Base-by-base conservation (phyloP, 2,797 vertebrate genomes). In the Ceyx erithaca region DNA sequence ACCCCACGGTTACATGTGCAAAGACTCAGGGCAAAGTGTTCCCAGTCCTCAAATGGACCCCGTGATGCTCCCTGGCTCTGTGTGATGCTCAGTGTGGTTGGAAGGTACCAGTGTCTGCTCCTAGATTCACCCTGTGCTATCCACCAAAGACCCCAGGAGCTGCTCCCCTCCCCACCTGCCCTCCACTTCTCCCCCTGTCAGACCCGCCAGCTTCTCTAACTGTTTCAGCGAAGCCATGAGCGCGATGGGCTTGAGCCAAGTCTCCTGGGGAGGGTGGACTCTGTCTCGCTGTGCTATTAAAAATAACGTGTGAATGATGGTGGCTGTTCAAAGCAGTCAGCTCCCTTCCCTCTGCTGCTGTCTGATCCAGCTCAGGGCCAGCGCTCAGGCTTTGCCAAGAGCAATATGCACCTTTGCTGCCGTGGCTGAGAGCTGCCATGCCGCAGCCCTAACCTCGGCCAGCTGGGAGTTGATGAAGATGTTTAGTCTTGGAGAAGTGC, bases 231-330 rank as follows among this genome's bases (percentile, higher is more conserved):
- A 62, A 86, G 87, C 83, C 45, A 66, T 1, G 82, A 94, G 83
- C 5, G 2, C 2, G 1, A 61, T 77, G 85, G 75, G 95, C 80
- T 92, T 2, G 7, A 88, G 96, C 94, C 94, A 91, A 90, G 85
- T 89, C 91, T 95, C 87, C 77, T 49, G 70, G 87, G 87, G 80
- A 93, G 95, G 89, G 91, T 93, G 95, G 95, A 76, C 91, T 94
- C 89, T 67, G 92, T 96, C 95, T 96, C 62, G 2, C 91, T 93
- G 94, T 91, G 93, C 91, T 94, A 79, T 94, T 93, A 95, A 96
- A 96, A 96, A 96, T 91, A 96, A 91, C 5, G 88, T 93, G 96
- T 95, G 96, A 93, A 55, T 93, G 95, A 95, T 96, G 96, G 75
- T 88, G 89, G 83, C 91, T 96, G 91, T 84, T 92, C 80, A 70